phyloP scores from a whole-genome alignment of 2,888 invertebrate genomes.

The Aelia acuminata region DNA sequence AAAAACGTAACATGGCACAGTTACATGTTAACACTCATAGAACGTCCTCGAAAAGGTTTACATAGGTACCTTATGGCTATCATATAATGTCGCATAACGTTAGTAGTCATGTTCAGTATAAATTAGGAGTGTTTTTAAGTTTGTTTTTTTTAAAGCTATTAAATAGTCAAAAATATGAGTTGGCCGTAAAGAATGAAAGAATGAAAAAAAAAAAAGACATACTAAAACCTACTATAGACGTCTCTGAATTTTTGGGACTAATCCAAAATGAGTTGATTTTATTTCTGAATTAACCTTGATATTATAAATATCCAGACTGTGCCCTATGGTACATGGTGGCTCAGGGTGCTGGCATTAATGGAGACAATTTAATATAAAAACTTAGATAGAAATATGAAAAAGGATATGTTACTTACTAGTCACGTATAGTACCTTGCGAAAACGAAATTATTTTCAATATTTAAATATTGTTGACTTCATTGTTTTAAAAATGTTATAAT shows the following conservation, averaged over 20 bases:
- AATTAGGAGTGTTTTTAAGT: too few species aligned
- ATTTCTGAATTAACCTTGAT: conserved; percentile 55
- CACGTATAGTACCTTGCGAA: background rate
- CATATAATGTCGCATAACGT: background rate
- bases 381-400: background rate
- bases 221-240: conserved; percentile 29
- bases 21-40: background rate
- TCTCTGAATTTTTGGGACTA: conserved; percentile 50
- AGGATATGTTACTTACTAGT: background rate
- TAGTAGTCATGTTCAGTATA: background rate
- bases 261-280: conserved; percentile 53
- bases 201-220: background rate
- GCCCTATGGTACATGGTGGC: conserved; percentile 21
- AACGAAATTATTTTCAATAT: background rate
- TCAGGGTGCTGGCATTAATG: conserved; percentile 29
- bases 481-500: too few species aligned
- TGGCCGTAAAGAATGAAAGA: conserved; percentile 12
- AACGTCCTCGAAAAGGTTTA: background rate
- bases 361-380: background rate
- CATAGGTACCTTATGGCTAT: background rate
- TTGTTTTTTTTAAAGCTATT: background rate
- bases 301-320: conserved; percentile 50
- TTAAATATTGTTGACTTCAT: too few species aligned
- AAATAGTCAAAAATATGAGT: conserved; percentile 13
- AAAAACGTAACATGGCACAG: too few species aligned